These are phyloP conservation scores for Danaus plexippus DNA, from an alignment of 1,140 invertebrate genomes.

Conservation along the genomic window DNA sequence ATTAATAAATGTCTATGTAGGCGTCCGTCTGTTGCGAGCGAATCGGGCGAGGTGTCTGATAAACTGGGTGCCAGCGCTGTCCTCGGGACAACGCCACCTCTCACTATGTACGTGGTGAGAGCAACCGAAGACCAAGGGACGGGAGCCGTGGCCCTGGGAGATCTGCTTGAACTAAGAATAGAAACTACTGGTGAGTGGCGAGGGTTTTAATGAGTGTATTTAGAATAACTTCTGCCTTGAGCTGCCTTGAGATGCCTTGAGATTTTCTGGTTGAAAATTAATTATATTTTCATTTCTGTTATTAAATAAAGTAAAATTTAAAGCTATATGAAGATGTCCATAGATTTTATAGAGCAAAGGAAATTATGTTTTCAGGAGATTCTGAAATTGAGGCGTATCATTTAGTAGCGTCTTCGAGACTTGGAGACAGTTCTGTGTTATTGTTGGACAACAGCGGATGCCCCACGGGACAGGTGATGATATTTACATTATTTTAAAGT, in stretches of 20 bases:
- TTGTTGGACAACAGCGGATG: constrained; percentile 76
- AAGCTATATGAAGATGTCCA: too few species aligned
- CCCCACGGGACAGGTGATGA: constrained; percentile 70
- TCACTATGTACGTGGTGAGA: constrained; percentile 63
- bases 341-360: not conserved
- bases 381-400: constrained; percentile 72
- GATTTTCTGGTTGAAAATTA: too few species aligned
- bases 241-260: too few species aligned
- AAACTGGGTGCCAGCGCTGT: constrained; percentile 40
- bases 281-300: too few species aligned
- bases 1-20: constrained; percentile 10
- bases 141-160: constrained; percentile 51
- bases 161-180: constrained; percentile 60
- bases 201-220: not conserved
- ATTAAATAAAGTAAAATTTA: too few species aligned
- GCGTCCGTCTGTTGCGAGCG: constrained; percentile 33
- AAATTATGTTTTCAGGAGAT: constrained; percentile 31
- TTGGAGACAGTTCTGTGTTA: constrained; percentile 70
- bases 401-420: constrained; percentile 66
- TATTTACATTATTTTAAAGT: too few species aligned
- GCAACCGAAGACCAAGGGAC: constrained; percentile 28
- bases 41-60: constrained; percentile 26
- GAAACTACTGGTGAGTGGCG: constrained; percentile 44
- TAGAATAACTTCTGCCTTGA: too few species aligned
- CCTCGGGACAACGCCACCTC: constrained; percentile 33